phyloP scores from a whole-genome alignment of 2,113 vertebrate genomes.

The Eleginops maclovinus region DNA sequence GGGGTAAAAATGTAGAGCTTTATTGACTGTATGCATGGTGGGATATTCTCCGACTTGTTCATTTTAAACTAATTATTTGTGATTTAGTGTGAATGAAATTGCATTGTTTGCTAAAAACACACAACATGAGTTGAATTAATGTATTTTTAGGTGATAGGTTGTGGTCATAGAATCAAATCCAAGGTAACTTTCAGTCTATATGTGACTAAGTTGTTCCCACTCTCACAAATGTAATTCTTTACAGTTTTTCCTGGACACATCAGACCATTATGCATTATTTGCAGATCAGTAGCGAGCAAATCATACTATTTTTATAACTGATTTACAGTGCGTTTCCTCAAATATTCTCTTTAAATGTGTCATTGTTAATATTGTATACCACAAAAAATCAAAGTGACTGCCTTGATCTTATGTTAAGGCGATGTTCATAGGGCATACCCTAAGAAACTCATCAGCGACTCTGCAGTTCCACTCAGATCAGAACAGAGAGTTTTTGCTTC shows the following conservation, averaged over 20 bases:
- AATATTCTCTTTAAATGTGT: neutral
- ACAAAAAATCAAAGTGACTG: neutral
- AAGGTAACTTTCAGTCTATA: neutral
- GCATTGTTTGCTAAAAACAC: neutral
- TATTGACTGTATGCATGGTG: neutral
- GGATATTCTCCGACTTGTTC: neutral
- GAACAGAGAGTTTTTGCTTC: neutral
- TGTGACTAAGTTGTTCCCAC: neutral
- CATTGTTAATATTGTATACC: neutral
- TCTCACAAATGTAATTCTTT: neutral
- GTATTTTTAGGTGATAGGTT: neutral
- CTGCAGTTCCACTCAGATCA: neutral
- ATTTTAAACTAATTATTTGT: neutral
- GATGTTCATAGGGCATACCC: neutral
- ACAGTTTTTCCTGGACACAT: neutral
- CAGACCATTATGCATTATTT: neutral
- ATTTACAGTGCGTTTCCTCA: neutral
- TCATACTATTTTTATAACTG: neutral
- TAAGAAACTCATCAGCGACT: neutral
- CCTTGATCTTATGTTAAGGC: neutral
- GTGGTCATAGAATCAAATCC: neutral
- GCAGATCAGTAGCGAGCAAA: neutral
- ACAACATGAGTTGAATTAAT: neutral
- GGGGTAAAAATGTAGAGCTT: neutral
- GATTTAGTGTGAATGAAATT: neutral